A percentile compares a stretch with the other conserved stretches of the same genome.
phyloP scores from a whole-genome alignment of 2,797 vertebrate genomes.

The Centroberyx gerrardi region DNA sequence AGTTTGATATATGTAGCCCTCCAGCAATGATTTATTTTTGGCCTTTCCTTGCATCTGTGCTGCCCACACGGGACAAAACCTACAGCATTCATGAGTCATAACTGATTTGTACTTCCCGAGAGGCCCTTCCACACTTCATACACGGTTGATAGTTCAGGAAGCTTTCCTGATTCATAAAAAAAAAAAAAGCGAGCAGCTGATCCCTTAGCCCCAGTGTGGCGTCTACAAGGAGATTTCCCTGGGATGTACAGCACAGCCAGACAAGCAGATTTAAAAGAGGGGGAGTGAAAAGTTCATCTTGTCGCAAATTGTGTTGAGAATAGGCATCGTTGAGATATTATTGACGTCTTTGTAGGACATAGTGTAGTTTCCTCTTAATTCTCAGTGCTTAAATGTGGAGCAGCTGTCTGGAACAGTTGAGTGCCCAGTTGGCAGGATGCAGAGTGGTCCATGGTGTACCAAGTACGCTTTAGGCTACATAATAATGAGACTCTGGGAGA shows the following conservation, averaged over 20 bases:
- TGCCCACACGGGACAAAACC: constrained; percentile 68
- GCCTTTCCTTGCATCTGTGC: constrained; percentile 58
- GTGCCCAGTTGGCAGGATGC: constrained; percentile 69
- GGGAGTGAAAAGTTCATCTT: constrained; percentile 50
- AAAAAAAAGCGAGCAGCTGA: constrained; percentile 52
- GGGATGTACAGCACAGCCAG: constrained; percentile 25
- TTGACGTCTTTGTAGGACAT: constrained; percentile 52
- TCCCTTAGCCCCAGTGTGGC: constrained; percentile 36
- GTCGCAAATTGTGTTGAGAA: constrained; percentile 46
- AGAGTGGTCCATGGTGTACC: constrained; percentile 63
- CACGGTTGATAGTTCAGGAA: constrained; percentile 63
- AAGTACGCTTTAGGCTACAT: constrained; percentile 72
- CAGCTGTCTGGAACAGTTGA: constrained; percentile 72
- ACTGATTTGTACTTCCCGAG: constrained; percentile 74
- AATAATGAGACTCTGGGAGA: constrained; percentile 76
- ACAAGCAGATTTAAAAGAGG: constrained; percentile 48
- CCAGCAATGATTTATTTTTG: constrained; percentile 78
- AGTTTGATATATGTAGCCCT: constrained; percentile 77
- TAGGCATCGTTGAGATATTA: constrained; percentile 12
- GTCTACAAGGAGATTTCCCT: constrained; percentile 37
- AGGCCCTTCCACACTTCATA: constrained; percentile 67
- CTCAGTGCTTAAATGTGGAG: constrained; percentile 65
- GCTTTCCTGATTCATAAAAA: constrained; percentile 62
- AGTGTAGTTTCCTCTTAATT: constrained; percentile 54
- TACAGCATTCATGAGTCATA: constrained; percentile 75